Evolutionary conservation across 2,888 invertebrate species (phyloP).

Genomic region (Scrobipalpa atriplicella): DNA sequence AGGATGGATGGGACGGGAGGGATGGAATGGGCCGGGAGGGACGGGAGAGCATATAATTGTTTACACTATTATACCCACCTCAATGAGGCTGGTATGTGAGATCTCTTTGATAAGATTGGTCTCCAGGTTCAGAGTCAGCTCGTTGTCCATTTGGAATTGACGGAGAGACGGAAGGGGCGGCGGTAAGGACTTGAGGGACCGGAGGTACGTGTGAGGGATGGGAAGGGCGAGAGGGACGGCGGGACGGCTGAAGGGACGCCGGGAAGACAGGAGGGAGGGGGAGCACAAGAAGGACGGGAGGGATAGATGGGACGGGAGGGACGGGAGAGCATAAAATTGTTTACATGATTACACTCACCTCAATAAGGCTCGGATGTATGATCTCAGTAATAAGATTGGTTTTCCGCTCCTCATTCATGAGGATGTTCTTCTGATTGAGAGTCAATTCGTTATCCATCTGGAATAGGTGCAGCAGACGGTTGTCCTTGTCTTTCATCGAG

Average conservation of each 20-base stretch:
- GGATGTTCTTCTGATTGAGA: slow-evolving; percentile 68
- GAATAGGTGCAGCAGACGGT: slow-evolving; percentile 70
- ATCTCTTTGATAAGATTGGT: slow-evolving; percentile 62
- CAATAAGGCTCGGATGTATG: slow-evolving; percentile 70
- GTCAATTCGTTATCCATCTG: slow-evolving; percentile 62
- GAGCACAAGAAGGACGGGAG: no score
- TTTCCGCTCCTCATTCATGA: slow-evolving; percentile 65
- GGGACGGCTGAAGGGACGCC: no score
- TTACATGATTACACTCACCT: slow-evolving; percentile 47
- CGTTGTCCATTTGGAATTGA: slow-evolving; percentile 69
- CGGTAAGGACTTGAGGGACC: no score
- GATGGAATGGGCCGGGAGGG: no score
- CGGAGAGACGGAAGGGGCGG: slow-evolving; percentile 58
- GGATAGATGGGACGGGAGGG: no score
- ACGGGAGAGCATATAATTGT: no score
- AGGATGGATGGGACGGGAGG: no score
- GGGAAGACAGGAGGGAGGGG: no score
- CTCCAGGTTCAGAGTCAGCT: slow-evolving; percentile 67
- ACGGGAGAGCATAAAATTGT: no score
- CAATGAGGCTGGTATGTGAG: slow-evolving; percentile 70
- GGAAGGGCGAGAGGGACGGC: no score
- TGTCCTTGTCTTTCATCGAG: slow-evolving; percentile 51
- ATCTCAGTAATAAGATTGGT: slow-evolving; percentile 62
- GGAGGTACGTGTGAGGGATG: no score
- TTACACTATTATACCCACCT: slow-evolving; percentile 47